Evolutionary conservation across 2,888 invertebrate genomes (phyloP).

Genomic region (Cephonodes hylas): DNA sequence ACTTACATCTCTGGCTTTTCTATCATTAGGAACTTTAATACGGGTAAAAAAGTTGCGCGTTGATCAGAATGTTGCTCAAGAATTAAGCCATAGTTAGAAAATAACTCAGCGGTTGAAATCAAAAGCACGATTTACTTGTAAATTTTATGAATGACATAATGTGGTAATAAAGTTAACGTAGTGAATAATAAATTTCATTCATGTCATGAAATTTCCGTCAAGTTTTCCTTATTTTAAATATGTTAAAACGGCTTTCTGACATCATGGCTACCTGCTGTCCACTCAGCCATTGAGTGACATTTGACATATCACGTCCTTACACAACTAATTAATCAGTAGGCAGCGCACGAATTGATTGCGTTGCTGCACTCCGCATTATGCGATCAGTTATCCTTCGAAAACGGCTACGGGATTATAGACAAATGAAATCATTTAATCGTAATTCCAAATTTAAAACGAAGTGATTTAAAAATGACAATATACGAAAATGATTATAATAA

Average conservation of each 20-base stretch:
- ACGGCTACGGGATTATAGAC: not conserved
- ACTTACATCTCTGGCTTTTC: too few relatives aligned
- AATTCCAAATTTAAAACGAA: not conserved
- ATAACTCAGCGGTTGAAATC: too few relatives aligned
- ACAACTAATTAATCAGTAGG: conserved; percentile 44
- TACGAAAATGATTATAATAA: too few relatives aligned
- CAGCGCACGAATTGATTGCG: conserved; percentile 38
- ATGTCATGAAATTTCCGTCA: conserved; percentile 8
- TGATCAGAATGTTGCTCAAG: too few relatives aligned
- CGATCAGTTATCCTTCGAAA: conserved; percentile 15
- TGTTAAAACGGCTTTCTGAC: not conserved
- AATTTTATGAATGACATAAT: too few relatives aligned
- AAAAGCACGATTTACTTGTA: too few relatives aligned
- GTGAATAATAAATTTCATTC: not conserved
- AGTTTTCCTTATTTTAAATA: conserved; percentile 8
- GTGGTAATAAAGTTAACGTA: too few relatives aligned
- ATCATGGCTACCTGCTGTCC: not conserved
- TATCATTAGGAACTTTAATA: too few relatives aligned
- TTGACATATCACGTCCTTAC: conserved; percentile 41
- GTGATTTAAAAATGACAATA: too few relatives aligned
- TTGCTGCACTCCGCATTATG: conserved; percentile 36
- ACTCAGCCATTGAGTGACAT: conserved; percentile 20
- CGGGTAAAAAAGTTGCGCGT: too few relatives aligned
- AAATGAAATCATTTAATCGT: not conserved
- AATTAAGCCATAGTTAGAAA: too few relatives aligned